phyloP scores from a whole-genome alignment of 2,113 vertebrate species.

The Neolamprologus tretocephalus region DNA sequence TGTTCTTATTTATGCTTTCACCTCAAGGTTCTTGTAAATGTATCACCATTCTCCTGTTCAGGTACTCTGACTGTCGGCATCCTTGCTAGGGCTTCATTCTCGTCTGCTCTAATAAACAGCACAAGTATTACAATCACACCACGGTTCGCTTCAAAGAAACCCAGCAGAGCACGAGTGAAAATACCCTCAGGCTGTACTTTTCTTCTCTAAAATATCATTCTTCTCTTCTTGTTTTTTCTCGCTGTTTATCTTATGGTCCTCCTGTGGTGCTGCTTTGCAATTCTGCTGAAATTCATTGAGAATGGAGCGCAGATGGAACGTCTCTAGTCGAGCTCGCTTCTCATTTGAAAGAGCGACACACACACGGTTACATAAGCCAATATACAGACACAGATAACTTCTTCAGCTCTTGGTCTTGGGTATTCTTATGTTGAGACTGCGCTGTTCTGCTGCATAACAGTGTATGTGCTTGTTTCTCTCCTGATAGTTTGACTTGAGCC shows the following conservation, averaged over 20 bases:
- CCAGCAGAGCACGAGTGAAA: not conserved
- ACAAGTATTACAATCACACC: not conserved
- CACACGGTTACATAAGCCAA: not conserved
- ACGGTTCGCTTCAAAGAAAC: not conserved
- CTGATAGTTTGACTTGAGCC: not conserved
- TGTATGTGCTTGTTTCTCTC: not conserved
- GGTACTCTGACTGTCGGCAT: not conserved
- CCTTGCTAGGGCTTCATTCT: not conserved
- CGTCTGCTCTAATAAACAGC: not conserved
- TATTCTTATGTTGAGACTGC: not conserved
- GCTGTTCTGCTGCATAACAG: not conserved
- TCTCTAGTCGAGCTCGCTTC: not conserved
- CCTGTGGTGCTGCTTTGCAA: not conserved
- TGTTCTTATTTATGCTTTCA: not conserved
- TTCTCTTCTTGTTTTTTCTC: not conserved
- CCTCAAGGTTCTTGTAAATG: not conserved
- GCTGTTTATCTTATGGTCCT: not conserved
- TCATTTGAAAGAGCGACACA: not conserved
- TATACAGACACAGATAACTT: not conserved
- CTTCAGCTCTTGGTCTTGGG: not conserved
- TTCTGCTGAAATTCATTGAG: not conserved
- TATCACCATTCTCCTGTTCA: not conserved
- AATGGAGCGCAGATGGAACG: not conserved
- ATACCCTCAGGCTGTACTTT: not conserved
- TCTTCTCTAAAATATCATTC: not conserved